phyloP scores from a whole-genome alignment of 2,797 vertebrate species.

The Sebastiscus albofasciatus region DNA sequence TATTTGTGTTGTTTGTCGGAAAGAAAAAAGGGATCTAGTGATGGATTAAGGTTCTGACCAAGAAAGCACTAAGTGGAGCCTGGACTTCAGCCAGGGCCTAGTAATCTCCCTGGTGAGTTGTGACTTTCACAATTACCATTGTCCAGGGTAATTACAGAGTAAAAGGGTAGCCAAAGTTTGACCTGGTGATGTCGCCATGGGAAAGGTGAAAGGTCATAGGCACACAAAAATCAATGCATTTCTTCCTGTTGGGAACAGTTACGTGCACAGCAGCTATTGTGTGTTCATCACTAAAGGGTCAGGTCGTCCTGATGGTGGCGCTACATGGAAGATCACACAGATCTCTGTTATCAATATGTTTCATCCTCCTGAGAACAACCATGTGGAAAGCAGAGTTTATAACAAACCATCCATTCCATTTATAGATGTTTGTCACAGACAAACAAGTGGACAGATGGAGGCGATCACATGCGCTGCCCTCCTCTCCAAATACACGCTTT shows the following conservation, averaged over 20 bases:
- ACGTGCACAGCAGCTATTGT: neutral
- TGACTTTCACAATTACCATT: slow-evolving; percentile 42
- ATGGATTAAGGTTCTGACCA: slow-evolving; percentile 4
- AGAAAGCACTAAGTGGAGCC: slow-evolving; percentile 10
- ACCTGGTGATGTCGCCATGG: slow-evolving; percentile 22
- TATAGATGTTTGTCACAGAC: slow-evolving; percentile 22
- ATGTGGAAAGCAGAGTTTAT: slow-evolving; percentile 15
- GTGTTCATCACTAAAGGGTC: neutral
- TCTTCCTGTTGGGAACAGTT: slow-evolving; percentile 1
- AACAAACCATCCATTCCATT: slow-evolving; percentile 5
- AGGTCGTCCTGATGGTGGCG: neutral
- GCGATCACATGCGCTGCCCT: slow-evolving; percentile 12
- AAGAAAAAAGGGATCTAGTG: slow-evolving; percentile 7
- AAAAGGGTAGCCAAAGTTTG: slow-evolving; percentile 32
- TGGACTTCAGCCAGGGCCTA: slow-evolving; percentile 3
- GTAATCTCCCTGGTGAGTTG: slow-evolving; percentile 24
- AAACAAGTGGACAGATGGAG: slow-evolving; percentile 43
- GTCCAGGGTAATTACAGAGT: slow-evolving; percentile 17
- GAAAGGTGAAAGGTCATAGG: slow-evolving; percentile 31
- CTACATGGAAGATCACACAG: neutral
- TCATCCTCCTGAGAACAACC: neutral
- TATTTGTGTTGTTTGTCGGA: slow-evolving; percentile 1
- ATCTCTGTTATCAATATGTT: neutral
- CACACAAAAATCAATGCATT: slow-evolving; percentile 10
- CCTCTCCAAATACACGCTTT: neutral